These are phyloP conservation scores for Orthosia gracilis DNA, from an alignment of 2,888 invertebrate species.

Conservation along the genomic window DNA sequence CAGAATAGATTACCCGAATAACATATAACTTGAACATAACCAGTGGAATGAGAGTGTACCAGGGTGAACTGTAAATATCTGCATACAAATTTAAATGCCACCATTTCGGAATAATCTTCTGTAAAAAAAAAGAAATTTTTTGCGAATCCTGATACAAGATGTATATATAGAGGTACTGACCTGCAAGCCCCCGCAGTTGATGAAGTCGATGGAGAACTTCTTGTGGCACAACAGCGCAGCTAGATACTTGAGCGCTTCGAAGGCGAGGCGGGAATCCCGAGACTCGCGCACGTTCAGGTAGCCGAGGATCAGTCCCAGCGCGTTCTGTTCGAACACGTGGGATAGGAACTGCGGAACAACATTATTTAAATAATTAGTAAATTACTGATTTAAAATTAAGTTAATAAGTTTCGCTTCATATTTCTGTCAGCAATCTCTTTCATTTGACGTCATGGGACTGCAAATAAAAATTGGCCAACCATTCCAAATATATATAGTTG, in stretches of 20 bases:
- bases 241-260: slow-evolving; percentile 98
- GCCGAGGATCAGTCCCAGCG: slow-evolving; percentile 96
- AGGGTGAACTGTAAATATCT: no score
- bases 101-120: no score
- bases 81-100: no score
- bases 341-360: slow-evolving; percentile 93
- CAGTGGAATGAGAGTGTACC: no score
- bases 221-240: slow-evolving; percentile 99
- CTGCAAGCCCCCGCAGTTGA: slow-evolving; percentile 96
- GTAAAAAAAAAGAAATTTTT: no score
- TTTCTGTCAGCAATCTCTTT: no score
- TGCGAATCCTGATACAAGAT: no score
- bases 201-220: slow-evolving; percentile 99
- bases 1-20: no score
- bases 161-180: slow-evolving; percentile 76
- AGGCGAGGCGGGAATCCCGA: slow-evolving; percentile 97
- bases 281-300: slow-evolving; percentile 97
- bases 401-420: neutral
- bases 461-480: no score
- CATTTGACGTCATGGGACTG: no score
- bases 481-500: no score
- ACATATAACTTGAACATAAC: no score
- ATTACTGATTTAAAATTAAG: neutral
- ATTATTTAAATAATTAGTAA: neutral
- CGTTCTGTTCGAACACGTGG: slow-evolving; percentile 98